Base-by-base conservation (phyloP, 2,797 vertebrate genomes). In the Chelonia mydas region DNA sequence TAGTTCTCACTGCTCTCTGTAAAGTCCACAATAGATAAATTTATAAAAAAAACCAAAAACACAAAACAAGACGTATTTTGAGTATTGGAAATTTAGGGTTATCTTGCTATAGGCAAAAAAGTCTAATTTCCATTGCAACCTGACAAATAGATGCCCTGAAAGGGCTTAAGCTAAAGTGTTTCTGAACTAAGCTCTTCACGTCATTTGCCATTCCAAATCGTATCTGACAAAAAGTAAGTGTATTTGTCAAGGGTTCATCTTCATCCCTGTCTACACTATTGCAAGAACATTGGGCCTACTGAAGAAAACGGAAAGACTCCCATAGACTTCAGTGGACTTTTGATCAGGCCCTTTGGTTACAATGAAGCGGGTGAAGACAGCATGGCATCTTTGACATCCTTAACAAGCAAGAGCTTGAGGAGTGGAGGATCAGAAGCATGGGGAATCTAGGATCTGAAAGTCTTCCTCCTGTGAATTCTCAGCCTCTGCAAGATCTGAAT, bases 111-210 rank as follows among this genome's bases (percentile, higher is more conserved):
- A 41, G 83, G 41, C 23, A 31, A 82, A 87, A 53, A 21, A 5
- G 23, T 88, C 91, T 51, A 17, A 90, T 82, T 95, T 93, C 61
- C 57, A 88, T 80, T 93, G n/a, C 57, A 96, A 27, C 53, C 50
- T 81, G 31, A 83, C 5, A 0, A 19, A 21, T 51, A 87, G 87
- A 83, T 74, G 53, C n/a, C 41, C 21, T 37, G 49, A 74, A 50
- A 28, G 79, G 80, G 11, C 92, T 95, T 86, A 88, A 37, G 49
- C 92, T 79, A 61, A 79, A 83, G 76, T 33, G 3, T 54, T 81
- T 68, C 83, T 57, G 11, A 92, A 50, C 16, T 2, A 3, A 79
- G 21, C 10, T 92, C 86, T 87, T 85, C 83, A 87, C 25, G 17
- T 74, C 10, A 72, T 86, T 93, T 95, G 6, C 15, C n/a, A 59